phyloP scores from a whole-genome alignment of 2,797 vertebrate species.

The Darevskia mixta region DNA sequence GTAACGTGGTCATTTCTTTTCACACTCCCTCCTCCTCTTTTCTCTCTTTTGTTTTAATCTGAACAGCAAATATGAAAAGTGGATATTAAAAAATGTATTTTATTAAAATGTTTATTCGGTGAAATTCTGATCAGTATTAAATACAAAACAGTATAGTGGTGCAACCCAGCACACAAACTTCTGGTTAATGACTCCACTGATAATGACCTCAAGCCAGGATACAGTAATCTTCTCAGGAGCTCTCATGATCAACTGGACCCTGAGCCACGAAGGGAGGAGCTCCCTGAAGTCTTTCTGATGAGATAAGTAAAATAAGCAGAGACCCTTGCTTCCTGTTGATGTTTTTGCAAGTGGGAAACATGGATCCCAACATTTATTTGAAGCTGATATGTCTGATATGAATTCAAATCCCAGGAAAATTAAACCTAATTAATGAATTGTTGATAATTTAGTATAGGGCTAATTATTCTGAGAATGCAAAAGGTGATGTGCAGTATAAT shows the following conservation, averaged over 20 bases:
- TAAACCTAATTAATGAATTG: background rate
- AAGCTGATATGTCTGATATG: background rate
- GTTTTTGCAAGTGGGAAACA: background rate
- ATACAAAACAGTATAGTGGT: constrained; percentile 34
- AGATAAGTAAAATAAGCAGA: background rate
- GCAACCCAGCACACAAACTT: constrained; percentile 12
- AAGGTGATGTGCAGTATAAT: background rate
- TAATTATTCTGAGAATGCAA: background rate
- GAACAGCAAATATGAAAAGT: constrained; percentile 67
- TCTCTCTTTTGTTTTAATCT: constrained; percentile 32
- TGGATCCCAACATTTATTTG: background rate
- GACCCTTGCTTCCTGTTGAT: background rate
- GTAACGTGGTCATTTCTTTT: constrained; percentile 57
- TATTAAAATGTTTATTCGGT: constrained; percentile 74
- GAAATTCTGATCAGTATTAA: constrained; percentile 44
- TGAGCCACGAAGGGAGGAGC: too few species aligned
- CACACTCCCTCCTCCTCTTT: constrained; percentile 50
- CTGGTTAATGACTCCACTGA: background rate
- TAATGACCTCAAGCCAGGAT: background rate
- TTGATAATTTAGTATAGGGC: background rate
- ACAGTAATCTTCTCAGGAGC: background rate
- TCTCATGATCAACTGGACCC: background rate
- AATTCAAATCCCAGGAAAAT: constrained; percentile 17
- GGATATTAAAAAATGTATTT: constrained; percentile 73
- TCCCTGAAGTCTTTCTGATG: background rate